Conservation (phyloP, 2,888 invertebrate genomes). For the Erebia epiphron region DNA sequence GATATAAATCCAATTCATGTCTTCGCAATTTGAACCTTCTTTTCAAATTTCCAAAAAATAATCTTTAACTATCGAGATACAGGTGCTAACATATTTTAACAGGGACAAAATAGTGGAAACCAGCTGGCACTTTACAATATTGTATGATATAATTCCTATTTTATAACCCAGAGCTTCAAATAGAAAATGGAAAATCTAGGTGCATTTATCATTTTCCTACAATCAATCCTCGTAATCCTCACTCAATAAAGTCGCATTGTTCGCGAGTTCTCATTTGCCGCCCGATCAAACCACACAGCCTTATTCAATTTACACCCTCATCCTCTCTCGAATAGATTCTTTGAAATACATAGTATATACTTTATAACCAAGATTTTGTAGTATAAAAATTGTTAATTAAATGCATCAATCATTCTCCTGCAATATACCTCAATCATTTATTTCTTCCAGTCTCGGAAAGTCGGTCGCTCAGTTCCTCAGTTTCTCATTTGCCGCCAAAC, state of each 20-base stretch:
- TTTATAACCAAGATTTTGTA: too few relatives aligned
- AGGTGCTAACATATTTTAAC: too few relatives aligned
- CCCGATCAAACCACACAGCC: not conserved
- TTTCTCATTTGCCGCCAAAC: slow-evolving; percentile 1
- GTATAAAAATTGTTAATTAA: too few relatives aligned
- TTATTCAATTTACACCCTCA: slow-evolving; percentile 5
- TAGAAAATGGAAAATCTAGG: not conserved
- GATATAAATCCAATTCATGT: too few relatives aligned
- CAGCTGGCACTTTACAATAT: too few relatives aligned
- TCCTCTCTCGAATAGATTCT: not conserved
- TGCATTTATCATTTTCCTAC: slow-evolving; percentile 7
- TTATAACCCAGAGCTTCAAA: not conserved
- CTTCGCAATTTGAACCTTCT: too few relatives aligned
- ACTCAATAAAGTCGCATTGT: not conserved
- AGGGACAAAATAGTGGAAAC: too few relatives aligned
- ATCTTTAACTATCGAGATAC: too few relatives aligned
- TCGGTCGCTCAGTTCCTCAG: slow-evolving; percentile 7
- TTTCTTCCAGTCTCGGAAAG: not conserved
- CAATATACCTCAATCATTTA: slow-evolving; percentile 12
- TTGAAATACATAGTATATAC: too few relatives aligned
- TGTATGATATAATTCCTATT: too few relatives aligned
- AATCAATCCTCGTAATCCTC: not conserved
- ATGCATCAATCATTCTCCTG: slow-evolving; percentile 1
- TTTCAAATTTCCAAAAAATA: too few relatives aligned
- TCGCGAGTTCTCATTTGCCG: slow-evolving; percentile 11